Evolutionary conservation across 2,888 invertebrate species (phyloP).

Genomic region (Xanthorhoe designata): DNA sequence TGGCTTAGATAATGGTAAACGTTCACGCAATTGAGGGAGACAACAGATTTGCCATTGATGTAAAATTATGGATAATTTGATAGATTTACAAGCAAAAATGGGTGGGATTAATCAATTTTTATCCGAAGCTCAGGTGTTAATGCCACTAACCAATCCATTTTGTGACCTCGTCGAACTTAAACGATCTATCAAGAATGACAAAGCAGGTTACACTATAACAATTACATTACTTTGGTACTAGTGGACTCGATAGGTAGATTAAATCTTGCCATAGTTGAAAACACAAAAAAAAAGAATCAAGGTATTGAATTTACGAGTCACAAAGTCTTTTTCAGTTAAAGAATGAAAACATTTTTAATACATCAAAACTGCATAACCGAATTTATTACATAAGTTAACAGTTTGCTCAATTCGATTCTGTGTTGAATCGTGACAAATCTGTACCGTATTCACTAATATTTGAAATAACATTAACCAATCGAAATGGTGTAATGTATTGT

Average conservation of each 20-base stretch:
- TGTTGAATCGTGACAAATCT: conserved; percentile 21
- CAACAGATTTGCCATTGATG: conserved; percentile 4
- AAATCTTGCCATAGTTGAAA: too few relatives aligned
- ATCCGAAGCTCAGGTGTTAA: too few relatives aligned
- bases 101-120: too few relatives aligned
- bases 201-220: too few relatives aligned
- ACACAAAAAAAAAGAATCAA: too few relatives aligned
- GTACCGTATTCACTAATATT: conserved; percentile 4
- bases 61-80: conserved; percentile 2
- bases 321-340: not conserved
- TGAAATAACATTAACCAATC: conserved; percentile 11
- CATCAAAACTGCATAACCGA: not conserved
- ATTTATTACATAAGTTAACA: conserved; percentile 5
- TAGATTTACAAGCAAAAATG: not conserved
- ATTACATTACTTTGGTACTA: too few relatives aligned
- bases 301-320: too few relatives aligned
- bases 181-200: too few relatives aligned
- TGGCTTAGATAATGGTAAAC: conserved; percentile 8
- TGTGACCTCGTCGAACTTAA: too few relatives aligned
- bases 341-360: not conserved
- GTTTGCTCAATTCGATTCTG: conserved; percentile 13
- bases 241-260: too few relatives aligned
- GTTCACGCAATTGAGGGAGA: conserved; percentile 9
- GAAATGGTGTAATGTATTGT: conserved; percentile 7
- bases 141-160: too few relatives aligned